Evolutionary conservation across 1,140 invertebrate genomes (phyloP), one percentile per base, ranked within the genome.

Genomic region (Macrobrachium nipponense): DNA sequence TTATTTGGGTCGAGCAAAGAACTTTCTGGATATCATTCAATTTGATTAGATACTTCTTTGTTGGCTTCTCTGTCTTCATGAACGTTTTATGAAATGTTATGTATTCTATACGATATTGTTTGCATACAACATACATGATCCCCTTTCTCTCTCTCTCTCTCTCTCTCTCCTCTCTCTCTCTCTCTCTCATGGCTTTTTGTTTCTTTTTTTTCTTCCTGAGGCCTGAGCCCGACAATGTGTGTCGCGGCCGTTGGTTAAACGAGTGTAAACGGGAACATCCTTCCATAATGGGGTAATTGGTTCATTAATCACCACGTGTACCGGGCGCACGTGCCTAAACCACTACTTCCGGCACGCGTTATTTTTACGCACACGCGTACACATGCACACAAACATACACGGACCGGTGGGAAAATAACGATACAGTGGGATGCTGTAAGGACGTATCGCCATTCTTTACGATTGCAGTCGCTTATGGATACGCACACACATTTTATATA

Each of bases 161-260:
- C 62, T 66, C 62, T 66, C 62, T 66, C 62, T 66, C 62, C 75
- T 77, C 44, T 44, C 75, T 59, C 75, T 44, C 75, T 77, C 75
- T 77, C 44, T 77, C 75, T 51, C 43, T 76, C 27, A 59, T 5
- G 36, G 7, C 20, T 58, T 59, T 77, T 43, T 73, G 5, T 44
- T 8, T 18, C 17, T 36, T 20, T 8, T 20, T 36, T 15, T 36
- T 20, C 20, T 20, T 27, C 27, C 70, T 73, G 5, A 23, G 6
- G 17, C 20, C 70, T 23, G 14, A 14, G 2, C 68, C 18, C 68
- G 18, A 12, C 70, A 14, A 7, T 17, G 0, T 20, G 5, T 73
- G 17, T 27, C 8, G 43, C 20, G 12, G 51, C 51, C 51, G 51
- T 51, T 51, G 7, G 51, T 70, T 70, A 20, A 27, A 70, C 68